Conservation (phyloP, 2,888 invertebrate genomes). For the Melangyna quadrimaculata region DNA sequence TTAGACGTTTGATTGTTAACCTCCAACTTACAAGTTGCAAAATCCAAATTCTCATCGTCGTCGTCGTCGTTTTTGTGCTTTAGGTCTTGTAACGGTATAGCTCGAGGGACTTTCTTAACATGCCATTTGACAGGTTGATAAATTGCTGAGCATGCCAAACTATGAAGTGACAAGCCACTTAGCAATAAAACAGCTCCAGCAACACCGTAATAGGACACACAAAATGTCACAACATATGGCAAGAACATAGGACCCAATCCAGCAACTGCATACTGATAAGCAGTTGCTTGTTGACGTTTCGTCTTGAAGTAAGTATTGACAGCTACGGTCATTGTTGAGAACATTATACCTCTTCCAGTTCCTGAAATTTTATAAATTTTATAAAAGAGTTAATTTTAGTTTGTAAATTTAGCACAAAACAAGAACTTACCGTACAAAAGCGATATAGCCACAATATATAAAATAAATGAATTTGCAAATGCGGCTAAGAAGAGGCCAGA, state of each 20-base stretch:
- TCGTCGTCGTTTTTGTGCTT: constrained; percentile 54
- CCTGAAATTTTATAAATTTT: constrained; percentile 56
- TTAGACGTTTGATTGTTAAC: constrained; percentile 72
- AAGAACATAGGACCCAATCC: constrained; percentile 88
- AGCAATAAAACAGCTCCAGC: constrained; percentile 86
- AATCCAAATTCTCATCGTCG: background rate
- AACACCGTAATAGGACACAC: constrained; percentile 84
- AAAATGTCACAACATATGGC: constrained; percentile 86
- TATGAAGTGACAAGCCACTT: constrained; percentile 86
- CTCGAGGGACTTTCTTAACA: constrained; percentile 81
- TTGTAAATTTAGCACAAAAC: background rate
- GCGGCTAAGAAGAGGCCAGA: constrained; percentile 84
- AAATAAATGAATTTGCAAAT: constrained; percentile 84
- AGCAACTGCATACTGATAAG: constrained; percentile 87
- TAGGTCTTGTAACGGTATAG: constrained; percentile 62
- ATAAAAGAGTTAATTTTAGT: background rate
- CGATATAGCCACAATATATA: constrained; percentile 85
- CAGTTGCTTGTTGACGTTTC: constrained; percentile 86
- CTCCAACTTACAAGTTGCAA: constrained; percentile 31
- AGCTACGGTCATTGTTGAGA: constrained; percentile 87
- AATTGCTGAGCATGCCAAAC: constrained; percentile 85
- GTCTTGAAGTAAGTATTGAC: constrained; percentile 88
- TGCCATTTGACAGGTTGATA: constrained; percentile 90
- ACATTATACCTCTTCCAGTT: constrained; percentile 85
- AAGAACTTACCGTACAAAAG: constrained; percentile 49